Evolutionary conservation across 2,113 vertebrate genomes (phyloP), one percentile per base, ranked within the genome.

Genomic region (Sapajus apella): DNA sequence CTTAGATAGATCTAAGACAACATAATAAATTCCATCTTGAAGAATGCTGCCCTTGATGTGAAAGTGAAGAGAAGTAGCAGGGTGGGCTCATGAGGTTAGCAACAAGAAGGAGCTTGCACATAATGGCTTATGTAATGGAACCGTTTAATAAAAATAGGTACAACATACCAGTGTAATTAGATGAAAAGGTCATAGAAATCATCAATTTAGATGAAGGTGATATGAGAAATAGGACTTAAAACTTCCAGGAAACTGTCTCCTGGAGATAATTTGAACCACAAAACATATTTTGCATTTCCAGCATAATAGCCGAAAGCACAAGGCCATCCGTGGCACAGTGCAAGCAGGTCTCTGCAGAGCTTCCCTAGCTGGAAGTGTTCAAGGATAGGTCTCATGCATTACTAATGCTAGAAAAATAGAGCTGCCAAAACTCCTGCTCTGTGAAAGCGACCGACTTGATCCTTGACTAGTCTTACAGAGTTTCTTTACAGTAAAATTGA

Each of bases 201-300:
- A 96, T 98, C 98, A 97, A 30, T 98, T 97, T 97, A 98, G 97
- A 97, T 2, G 43, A 95, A 97, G 82, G 92, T 90, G 97, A 98
- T 91, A 95, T 90, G 98, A 98, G 98, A 98, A 98, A 98, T 40
- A 86, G 80, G 97, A 92, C 94, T 98, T 97, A 96, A 98, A 98
- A 97, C 96, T 98, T 99, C 98, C 98, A 98, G 98, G 98, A 99
- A 99, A 98, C 95, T 97, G 96, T 98, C 97, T 99, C 98, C 98
- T 96, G 96, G 98, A 98, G 98, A 92, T 97, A 81, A 92, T 98
- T 97, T 98, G 98, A 98, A 98, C 95, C 98, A 97, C 97, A 98
- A 84, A 97, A 94, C 97, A 96, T 95, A 97, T 97, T 97, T 97
- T 98, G 97, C 90, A 72, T 98, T 98, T 98, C 90, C 97, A 98